Percentiles rank a stretch among this genome's conserved stretches.
Conservation (phyloP, 2,888 invertebrate species). For the Himalopsyche kuldschensis region DNA sequence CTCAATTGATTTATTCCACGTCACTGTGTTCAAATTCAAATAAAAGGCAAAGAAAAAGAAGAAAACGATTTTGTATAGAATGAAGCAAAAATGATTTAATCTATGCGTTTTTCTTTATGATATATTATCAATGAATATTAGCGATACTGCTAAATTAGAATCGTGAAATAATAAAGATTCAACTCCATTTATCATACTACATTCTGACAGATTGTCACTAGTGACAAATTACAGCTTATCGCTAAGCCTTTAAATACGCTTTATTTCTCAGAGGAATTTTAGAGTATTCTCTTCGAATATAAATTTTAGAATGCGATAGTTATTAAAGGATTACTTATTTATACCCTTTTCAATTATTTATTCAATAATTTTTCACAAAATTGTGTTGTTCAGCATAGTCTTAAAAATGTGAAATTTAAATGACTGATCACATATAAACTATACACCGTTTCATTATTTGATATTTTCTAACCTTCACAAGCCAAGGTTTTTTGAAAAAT, state of each 20-base stretch:
- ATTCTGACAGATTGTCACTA: not conserved
- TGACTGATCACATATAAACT: no score
- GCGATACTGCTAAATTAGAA: not conserved
- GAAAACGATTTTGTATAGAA: not conserved
- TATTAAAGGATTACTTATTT: no score
- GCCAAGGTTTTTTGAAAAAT: no score
- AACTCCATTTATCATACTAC: not conserved
- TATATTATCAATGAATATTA: not conserved
- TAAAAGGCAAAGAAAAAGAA: not conserved
- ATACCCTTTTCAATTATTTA: no score
- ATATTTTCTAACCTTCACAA: no score
- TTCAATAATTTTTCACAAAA: no score
- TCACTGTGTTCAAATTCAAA: not conserved
- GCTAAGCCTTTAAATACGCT: not conserved
- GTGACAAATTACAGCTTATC: not conserved
- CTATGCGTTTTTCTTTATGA: not conserved
- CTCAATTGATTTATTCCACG: not conserved
- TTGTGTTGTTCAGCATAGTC: no score
- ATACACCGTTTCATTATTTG: no score
- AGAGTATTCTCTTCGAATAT: no score
- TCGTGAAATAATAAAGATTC: not conserved
- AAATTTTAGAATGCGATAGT: no score
- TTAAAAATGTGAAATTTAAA: no score
- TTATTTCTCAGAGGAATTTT: not conserved
- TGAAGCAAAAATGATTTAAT: not conserved